Evolutionary conservation across 2,888 invertebrate genomes (phyloP), one percentile per base, ranked within the genome.

Genomic region (Myopa tessellatipennis): DNA sequence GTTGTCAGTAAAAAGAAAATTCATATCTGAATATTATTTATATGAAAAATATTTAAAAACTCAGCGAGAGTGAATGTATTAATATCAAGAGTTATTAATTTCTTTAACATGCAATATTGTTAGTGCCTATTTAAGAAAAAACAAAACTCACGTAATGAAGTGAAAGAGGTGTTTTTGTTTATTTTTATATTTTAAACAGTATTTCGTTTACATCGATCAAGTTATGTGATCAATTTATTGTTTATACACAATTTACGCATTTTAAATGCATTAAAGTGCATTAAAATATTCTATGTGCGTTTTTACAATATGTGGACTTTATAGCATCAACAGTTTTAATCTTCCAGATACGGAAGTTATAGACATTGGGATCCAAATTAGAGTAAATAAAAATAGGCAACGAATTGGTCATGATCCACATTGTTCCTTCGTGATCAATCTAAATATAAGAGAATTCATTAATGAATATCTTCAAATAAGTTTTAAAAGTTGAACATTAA

Each of bases 381-480:
- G 92, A 91, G 84, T 94, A 94, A 0, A 93, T 91, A 83, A 92
- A 94, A 2, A 91, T 90, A 0, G 94, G 94, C 87, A 95, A 90
- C 0, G 91, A 91, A 85, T 94, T 94, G 0, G 92, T 91, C 84
- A 94, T 90, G 16, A 94, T 89, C 92, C 94, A 94, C 8, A 94
- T 90, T 74, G 91, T 91, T 77, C 91, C 90, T n/a, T 91, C 90
- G 0, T 91, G 90, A n/a, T 91, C 91, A 65, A 94, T 90, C 87
- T 93, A 88, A 79, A 77, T 79, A 45, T 18, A 45, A 45, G 7
- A 45, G 6, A 45, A 45, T 45, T 45, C 10, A 8, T 45, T 45
- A 8, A 45, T 45, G 6, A 45, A 45, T 45, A 45, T 45, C 0
- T 45, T 26, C 45, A 40, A 40, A 45, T 45, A 26, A 26, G 45